Evolutionary conservation across 1,140 invertebrate species (phyloP).

Genomic region (Panagrolaimus sp.): DNA sequence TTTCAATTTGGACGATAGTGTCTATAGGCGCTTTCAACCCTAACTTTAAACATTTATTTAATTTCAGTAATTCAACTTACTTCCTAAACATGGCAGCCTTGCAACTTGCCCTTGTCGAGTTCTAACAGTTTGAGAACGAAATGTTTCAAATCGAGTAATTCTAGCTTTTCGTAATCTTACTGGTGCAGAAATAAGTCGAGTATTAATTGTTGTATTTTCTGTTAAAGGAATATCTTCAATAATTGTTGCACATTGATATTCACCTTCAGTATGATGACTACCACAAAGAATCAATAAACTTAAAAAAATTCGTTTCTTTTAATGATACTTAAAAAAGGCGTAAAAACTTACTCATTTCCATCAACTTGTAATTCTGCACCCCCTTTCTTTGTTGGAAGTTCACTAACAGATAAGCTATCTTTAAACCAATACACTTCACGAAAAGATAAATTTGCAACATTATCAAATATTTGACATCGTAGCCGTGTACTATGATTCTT

Average conservation of each 20-base stretch:
- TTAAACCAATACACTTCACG: constrained; percentile 33
- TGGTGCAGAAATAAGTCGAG: constrained; percentile 34
- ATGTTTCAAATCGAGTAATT: constrained; percentile 39
- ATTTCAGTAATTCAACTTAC: too few relatives aligned
- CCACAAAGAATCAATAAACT: constrained; percentile 26
- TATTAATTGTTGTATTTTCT: constrained; percentile 22
- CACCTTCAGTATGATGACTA: constrained; percentile 35
- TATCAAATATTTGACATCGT: constrained; percentile 20
- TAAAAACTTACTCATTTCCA: constrained; percentile 24
- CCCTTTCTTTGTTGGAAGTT: background rate
- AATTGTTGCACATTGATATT: constrained; percentile 38
- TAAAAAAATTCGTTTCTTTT: constrained; percentile 15
- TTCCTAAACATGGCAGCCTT: constrained; percentile 32
- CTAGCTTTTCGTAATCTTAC: constrained; percentile 31
- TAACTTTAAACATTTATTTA: too few relatives aligned
- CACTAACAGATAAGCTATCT: constrained; percentile 26
- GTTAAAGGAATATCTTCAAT: constrained; percentile 26
- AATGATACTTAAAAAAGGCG: background rate
- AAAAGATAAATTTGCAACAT: constrained; percentile 18
- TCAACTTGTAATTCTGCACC: constrained; percentile 17
- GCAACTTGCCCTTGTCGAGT: constrained; percentile 32
- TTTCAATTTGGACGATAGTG: too few relatives aligned
- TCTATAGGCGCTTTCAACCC: too few relatives aligned
- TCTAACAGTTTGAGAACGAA: constrained; percentile 17
- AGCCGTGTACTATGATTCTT: constrained; percentile 22